Evolutionary conservation across 2,888 invertebrate genomes (phyloP).

Genomic region (Lithophane semibrunnea): DNA sequence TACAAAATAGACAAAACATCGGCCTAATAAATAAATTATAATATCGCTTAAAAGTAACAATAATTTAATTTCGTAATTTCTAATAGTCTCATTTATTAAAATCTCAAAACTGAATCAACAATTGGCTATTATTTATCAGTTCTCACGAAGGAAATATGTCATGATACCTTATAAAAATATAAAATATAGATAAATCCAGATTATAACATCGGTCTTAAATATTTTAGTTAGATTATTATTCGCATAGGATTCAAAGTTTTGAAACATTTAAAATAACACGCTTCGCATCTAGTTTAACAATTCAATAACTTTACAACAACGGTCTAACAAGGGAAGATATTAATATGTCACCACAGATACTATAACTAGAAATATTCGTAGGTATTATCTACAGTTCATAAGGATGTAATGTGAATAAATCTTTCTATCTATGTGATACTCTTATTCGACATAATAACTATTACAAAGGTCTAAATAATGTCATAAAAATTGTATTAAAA

Average conservation of each 20-base stretch:
- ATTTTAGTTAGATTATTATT: constrained; percentile 64
- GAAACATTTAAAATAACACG: constrained; percentile 36
- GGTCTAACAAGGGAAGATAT: constrained; percentile 75
- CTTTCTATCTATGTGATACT: constrained; percentile 78
- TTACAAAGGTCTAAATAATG: constrained; percentile 79
- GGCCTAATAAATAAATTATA: constrained; percentile 83
- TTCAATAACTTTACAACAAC: constrained; percentile 72
- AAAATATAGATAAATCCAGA: constrained; percentile 72
- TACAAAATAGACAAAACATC: constrained; percentile 81
- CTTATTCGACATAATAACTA: constrained; percentile 78
- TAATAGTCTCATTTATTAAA: constrained; percentile 86
- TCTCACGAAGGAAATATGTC: constrained; percentile 81
- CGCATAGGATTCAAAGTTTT: constrained; percentile 55
- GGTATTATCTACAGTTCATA: constrained; percentile 76
- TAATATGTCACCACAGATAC: constrained; percentile 74
- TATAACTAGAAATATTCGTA: constrained; percentile 70
- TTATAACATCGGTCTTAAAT: constrained; percentile 80
- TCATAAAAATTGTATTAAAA: constrained; percentile 87
- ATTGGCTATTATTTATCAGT: constrained; percentile 79
- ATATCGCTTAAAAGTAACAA: constrained; percentile 83
- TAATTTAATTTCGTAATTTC: constrained; percentile 87
- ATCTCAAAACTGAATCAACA: constrained; percentile 84
- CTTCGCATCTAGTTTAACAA: constrained; percentile 67
- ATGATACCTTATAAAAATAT: constrained; percentile 84
- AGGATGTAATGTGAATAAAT: constrained; percentile 76